Evolutionary conservation across 2,888 invertebrate genomes (phyloP).

Genomic region (Chaitophorus viminalis): DNA sequence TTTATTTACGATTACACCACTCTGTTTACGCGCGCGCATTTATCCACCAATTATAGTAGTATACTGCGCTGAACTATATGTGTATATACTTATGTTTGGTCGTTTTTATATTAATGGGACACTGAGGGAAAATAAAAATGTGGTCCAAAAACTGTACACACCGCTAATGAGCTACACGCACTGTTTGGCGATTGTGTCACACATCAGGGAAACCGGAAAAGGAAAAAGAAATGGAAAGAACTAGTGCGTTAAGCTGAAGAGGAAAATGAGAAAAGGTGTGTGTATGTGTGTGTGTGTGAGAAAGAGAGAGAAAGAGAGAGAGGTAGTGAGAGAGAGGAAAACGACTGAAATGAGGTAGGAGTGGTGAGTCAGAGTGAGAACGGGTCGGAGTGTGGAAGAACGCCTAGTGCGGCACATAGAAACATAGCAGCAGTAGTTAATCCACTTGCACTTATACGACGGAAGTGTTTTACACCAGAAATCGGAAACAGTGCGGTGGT

Average conservation of each 20-base stretch:
- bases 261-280: no score
- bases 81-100: not conserved
- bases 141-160: not conserved
- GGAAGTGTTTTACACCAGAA: conserved; percentile 26
- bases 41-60: not conserved
- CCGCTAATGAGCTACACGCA: not conserved
- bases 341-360: not conserved
- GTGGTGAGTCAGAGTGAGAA: not conserved
- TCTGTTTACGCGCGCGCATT: not conserved
- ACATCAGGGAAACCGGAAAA: not conserved
- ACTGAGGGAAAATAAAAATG: conserved; percentile 26
- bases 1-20: conserved; percentile 3
- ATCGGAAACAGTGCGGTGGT: not conserved
- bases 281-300: not conserved
- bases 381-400: not conserved
- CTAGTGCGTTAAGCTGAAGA: no score
- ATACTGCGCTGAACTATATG: not conserved
- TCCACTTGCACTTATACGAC: not conserved
- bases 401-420: not conserved
- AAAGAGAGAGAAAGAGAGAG: not conserved
- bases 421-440: not conserved
- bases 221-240: not conserved
- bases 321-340: not conserved
- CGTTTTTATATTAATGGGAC: conserved; percentile 29
- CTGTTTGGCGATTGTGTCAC: not conserved